Evolutionary conservation across 2,888 invertebrate species (phyloP).

Genomic region (Eledona agricola): DNA sequence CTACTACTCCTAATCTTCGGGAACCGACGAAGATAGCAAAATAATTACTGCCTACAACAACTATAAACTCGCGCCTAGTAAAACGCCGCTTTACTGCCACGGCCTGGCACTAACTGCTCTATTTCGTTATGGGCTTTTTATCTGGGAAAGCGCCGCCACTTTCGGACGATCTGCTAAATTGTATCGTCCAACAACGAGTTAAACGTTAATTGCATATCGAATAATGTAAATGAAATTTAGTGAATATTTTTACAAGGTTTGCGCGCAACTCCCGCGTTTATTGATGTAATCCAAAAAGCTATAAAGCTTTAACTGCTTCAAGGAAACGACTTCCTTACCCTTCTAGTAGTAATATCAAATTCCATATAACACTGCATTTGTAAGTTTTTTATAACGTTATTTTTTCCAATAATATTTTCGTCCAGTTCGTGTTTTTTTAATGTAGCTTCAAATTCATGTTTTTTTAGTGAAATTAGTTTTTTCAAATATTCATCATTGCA

Average conservation of each 20-base stretch:
- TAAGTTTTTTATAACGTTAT: no score
- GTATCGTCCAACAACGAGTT: no score
- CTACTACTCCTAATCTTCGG: slow-evolving; percentile 49
- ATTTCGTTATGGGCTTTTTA: slow-evolving; percentile 36
- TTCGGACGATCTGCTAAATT: slow-evolving; percentile 21
- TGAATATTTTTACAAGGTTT: slow-evolving; percentile 3
- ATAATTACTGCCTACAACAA: slow-evolving; percentile 26
- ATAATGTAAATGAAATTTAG: no score
- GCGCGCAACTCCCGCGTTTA: slow-evolving; percentile 7
- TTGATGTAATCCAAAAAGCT: slow-evolving; percentile 9
- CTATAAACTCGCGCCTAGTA: slow-evolving; percentile 37
- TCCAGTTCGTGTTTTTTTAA: no score
- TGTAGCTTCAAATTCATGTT: no score
- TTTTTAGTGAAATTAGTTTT: no score
- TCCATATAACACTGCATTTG: no score
- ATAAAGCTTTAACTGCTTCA: slow-evolving; percentile 20
- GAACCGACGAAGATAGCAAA: slow-evolving; percentile 40
- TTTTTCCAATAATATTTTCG: no score
- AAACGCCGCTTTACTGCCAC: slow-evolving; percentile 38
- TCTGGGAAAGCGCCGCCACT: slow-evolving; percentile 25
- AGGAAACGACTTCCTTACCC: no score
- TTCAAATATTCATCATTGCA: no score
- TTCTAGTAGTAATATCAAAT: no score
- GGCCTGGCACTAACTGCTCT: slow-evolving; percentile 28
- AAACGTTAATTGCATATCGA: no score